Base-by-base conservation (phyloP, 2,797 vertebrate species). In the Macrochelys suwanniensis region DNA sequence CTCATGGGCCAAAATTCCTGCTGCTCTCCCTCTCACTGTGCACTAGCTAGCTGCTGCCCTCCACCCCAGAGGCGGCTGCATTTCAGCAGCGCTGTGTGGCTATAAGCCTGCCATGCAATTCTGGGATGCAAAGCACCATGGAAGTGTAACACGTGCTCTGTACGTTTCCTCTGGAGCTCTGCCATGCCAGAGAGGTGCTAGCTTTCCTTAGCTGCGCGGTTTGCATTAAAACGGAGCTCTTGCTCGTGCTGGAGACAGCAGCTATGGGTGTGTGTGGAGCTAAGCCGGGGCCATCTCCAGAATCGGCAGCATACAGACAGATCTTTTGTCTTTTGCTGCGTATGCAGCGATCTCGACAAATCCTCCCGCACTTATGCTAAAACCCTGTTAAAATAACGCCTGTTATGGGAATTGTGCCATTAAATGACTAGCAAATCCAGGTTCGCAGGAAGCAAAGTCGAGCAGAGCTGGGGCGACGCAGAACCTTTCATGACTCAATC, bases 331-430 rank as follows among this genome's bases (percentile, higher is more conserved):
- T 28, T 47, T 77, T 47, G 74, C 45, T 16, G 74, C 13, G 7
- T 71, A n/a, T 71, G 65, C 65, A 23, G 65, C 15, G 3, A 5
- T 33, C 76, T 50, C 11, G 16, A 53, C 45, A 96, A 94, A 93
- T 94, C 91, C 92, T 89, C 57, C 65, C 81, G 33, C 54, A 4
- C 31, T n/a, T 1, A 54, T 0, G 0, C 15, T 6, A 81, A 85
- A 92, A 85, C 78, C 92, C 76, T 57, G 87, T 89, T 93, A 90
- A 90, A 95, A 93, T 76, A 84, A 85, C 9, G 74, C 65, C 87
- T 0, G 2, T 4, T 33, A 23, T 31, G 23, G 50, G 78, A 53
- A 53, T 53, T 79, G 31, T 7, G 31, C 78, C 31, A 31, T 33
- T 53, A 28, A 28, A 77, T 15, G 11, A 47, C 31, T 9, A 77